Percentiles rank a stretch among this genome's conserved stretches.
These are phyloP conservation scores for Diploscapter pachys DNA, from an alignment of 1,140 invertebrate species.

Conservation along the genomic window DNA sequence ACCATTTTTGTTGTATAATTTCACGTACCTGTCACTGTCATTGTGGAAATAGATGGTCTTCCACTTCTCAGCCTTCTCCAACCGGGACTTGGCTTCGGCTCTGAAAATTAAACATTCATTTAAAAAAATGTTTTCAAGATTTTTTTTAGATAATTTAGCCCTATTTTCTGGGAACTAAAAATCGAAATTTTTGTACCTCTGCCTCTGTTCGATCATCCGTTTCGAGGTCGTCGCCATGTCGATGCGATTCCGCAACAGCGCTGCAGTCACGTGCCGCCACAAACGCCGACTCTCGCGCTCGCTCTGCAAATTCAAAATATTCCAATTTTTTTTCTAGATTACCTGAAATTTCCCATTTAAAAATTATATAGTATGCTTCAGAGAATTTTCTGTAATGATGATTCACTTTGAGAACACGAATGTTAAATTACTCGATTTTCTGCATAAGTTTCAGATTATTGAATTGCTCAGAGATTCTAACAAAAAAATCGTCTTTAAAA, in stretches of 20 bases:
- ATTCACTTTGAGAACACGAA: neutral
- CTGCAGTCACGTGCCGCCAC: constrained; percentile 94
- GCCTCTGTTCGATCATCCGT: constrained; percentile 83
- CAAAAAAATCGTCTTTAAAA: too few species aligned
- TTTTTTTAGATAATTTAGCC: too few species aligned
- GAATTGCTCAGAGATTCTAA: too few species aligned
- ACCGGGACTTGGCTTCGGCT: constrained; percentile 9
- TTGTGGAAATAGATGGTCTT: constrained; percentile 9
- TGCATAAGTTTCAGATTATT: too few species aligned
- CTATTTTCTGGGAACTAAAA: too few species aligned
- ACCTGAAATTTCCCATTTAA: too few species aligned
- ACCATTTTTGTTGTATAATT: too few species aligned
- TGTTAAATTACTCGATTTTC: neutral
- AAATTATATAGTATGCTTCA: too few species aligned
- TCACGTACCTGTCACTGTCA: too few species aligned
- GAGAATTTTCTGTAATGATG: neutral
- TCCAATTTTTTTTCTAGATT: too few species aligned
- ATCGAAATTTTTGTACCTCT: constrained; percentile 64
- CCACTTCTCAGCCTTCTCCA: constrained; percentile 13
- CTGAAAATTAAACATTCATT: too few species aligned
- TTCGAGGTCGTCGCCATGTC: constrained; percentile 87
- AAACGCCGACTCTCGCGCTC: constrained; percentile 63
- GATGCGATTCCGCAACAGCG: constrained; percentile 81
- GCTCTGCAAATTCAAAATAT: neutral
- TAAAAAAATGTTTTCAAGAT: too few species aligned